Conservation (phyloP, 2,888 invertebrate genomes). For the Apomyelois bistriatella region DNA sequence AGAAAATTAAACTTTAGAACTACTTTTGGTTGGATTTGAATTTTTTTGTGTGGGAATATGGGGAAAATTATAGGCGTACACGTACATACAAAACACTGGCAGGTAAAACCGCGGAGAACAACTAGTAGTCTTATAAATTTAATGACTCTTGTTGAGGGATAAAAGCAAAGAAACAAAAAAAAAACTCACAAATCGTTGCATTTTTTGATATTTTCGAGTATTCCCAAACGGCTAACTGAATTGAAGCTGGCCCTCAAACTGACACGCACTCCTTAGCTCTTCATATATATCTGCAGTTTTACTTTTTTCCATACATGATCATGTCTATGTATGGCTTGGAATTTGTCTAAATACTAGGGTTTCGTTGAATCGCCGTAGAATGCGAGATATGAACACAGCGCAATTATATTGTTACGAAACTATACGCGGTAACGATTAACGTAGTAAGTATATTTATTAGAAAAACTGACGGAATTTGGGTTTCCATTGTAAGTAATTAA, state of each 20-base stretch:
- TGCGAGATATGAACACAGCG: conserved; percentile 2
- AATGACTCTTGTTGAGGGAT: not conserved
- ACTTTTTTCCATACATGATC: conserved; percentile 1
- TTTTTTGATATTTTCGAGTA: not conserved
- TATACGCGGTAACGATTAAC: not conserved
- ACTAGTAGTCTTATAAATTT: too few relatives aligned
- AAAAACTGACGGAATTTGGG: not conserved
- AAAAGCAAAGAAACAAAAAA: not conserved
- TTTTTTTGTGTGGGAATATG: too few relatives aligned
- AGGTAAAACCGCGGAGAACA: too few relatives aligned
- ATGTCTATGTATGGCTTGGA: conserved; percentile 1
- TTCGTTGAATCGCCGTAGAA: conserved; percentile 5
- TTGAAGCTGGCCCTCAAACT: not conserved
- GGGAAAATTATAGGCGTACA: too few relatives aligned
- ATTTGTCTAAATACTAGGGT: conserved; percentile 6
- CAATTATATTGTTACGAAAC: conserved; percentile 2
- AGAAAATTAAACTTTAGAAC: too few relatives aligned
- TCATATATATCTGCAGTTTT: conserved; percentile 10
- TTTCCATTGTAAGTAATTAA: too few relatives aligned
- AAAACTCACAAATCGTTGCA: not conserved
- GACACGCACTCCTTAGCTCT: not conserved
- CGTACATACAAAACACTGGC: too few relatives aligned
- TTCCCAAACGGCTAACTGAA: not conserved
- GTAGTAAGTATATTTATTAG: not conserved
- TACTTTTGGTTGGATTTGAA: too few relatives aligned